phyloP scores from a whole-genome alignment of 2,113 vertebrate genomes.

The Sula dactylatra region DNA sequence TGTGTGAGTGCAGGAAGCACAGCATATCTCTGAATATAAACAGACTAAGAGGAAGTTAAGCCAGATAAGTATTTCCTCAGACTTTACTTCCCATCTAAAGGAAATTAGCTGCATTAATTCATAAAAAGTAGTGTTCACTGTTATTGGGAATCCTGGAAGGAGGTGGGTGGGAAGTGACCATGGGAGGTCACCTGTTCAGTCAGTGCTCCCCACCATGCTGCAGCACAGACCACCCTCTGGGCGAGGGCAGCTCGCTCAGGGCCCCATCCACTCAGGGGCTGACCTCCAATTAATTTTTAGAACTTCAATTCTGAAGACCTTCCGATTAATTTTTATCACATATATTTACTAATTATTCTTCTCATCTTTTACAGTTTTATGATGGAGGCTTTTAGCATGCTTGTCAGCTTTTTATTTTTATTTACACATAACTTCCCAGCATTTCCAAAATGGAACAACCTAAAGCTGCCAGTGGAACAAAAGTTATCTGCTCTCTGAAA shows the following conservation, averaged over 20 bases:
- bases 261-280: fast-evolving
- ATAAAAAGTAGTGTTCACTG: neutral
- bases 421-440: neutral
- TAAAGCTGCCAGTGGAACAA: neutral
- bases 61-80: conserved; percentile 37
- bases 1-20: neutral
- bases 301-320: neutral
- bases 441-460: neutral
- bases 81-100: neutral
- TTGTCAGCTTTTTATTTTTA: neutral
- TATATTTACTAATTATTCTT: neutral
- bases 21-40: conserved; percentile 24
- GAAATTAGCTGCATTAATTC: conserved; percentile 29
- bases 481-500: neutral
- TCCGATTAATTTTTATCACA: neutral
- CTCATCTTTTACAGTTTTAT: neutral
- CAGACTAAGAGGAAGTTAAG: conserved; percentile 23
- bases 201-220: neutral
- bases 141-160: neutral
- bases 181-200: neutral
- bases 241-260: neutral
- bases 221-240: neutral
- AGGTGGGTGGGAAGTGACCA: neutral
- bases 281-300: neutral
- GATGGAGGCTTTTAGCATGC: neutral